Conservation (phyloP, 2,113 vertebrate species). For the Clupea harengus region DNA sequence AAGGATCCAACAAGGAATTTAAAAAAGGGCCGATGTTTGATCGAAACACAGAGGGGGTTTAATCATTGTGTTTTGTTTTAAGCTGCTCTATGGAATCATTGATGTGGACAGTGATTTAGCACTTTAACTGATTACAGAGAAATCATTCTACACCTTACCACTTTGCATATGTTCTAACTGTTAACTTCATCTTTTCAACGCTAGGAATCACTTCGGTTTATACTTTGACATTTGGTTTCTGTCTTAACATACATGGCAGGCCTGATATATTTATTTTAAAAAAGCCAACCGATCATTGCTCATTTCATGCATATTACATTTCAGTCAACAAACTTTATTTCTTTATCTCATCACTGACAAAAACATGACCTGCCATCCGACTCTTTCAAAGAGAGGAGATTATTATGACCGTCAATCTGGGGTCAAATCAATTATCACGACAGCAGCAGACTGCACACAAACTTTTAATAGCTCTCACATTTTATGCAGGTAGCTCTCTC, state of each 20-base stretch:
- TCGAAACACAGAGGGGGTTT: too few relatives aligned
- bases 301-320: neutral
- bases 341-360: neutral
- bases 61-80: too few relatives aligned
- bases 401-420: neutral
- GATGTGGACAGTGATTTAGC: neutral
- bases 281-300: neutral
- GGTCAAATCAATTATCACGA: neutral
- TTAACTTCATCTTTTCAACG: neutral
- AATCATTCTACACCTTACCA: neutral
- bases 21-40: too few relatives aligned
- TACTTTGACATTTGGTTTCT: neutral
- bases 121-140: neutral
- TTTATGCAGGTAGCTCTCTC: neutral
- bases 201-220: neutral
- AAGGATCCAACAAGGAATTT: too few relatives aligned
- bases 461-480: constrained; percentile 1
- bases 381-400: neutral
- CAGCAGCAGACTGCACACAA: neutral
- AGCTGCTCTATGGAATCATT: neutral
- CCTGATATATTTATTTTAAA: neutral
- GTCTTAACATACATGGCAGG: neutral
- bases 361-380: neutral
- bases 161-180: too few relatives aligned
- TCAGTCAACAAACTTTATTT: neutral